Percentiles rank a stretch among this genome's conserved stretches.
Evolutionary conservation across 2,888 invertebrate species (phyloP).

Genomic region (Tenthredo distinguenda): DNA sequence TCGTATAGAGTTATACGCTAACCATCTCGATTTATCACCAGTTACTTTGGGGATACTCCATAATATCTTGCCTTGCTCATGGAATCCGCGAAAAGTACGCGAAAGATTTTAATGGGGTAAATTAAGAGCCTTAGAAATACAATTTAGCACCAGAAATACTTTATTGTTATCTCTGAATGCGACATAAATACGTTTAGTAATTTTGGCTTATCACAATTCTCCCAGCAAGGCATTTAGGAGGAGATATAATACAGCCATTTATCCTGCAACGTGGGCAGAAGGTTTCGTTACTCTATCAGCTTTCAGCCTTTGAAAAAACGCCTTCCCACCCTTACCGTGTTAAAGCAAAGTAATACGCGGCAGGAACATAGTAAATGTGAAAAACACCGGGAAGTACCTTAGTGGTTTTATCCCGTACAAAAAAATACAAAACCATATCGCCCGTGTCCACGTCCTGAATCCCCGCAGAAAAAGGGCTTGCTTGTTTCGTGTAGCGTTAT

Average conservation of each 20-base stretch:
- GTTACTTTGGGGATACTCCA: background rate
- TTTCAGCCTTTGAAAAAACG: background rate
- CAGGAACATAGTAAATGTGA: background rate
- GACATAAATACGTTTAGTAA: background rate
- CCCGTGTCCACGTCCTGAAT: slow-evolving; percentile 2
- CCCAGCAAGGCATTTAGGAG: background rate
- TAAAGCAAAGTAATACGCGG: background rate
- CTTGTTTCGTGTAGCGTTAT: background rate
- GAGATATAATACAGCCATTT: slow-evolving; percentile 2
- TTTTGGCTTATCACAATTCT: slow-evolving; percentile 1
- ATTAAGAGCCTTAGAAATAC: background rate
- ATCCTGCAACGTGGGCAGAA: background rate
- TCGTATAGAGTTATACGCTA: background rate
- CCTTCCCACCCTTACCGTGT: background rate
- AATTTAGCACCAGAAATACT: background rate
- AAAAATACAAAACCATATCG: background rate
- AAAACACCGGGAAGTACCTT: background rate
- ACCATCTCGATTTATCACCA: background rate
- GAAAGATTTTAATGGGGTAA: background rate
- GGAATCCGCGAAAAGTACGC: background rate
- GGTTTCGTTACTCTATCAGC: background rate
- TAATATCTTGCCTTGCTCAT: background rate
- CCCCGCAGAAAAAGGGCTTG: background rate
- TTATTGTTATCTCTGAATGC: background rate
- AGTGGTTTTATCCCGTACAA: background rate